Evolutionary conservation across 2,113 vertebrate species (phyloP).

Genomic region (Myiozetetes cayanensis): DNA sequence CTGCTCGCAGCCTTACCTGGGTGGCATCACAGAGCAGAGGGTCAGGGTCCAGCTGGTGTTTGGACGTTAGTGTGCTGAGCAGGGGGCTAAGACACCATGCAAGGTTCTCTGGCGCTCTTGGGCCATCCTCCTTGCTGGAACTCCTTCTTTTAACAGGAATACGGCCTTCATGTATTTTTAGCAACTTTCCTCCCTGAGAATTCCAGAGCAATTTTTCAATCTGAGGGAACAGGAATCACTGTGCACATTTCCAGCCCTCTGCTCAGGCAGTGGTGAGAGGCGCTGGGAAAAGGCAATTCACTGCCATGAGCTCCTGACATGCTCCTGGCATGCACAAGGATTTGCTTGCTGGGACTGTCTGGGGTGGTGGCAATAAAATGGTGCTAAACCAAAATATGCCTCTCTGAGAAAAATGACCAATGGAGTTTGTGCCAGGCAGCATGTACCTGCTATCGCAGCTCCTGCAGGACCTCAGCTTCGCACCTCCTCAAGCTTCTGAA

Average conservation of each 20-base stretch:
- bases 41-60: not conserved
- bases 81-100: not conserved
- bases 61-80: not conserved
- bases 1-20: fast-evolving
- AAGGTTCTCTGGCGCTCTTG: not conserved
- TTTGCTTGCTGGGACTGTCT: not conserved
- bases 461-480: not conserved
- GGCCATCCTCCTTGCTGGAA: not conserved
- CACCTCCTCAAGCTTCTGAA: not conserved
- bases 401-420: not conserved
- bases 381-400: not conserved
- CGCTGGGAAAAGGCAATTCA: not conserved
- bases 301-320: not conserved
- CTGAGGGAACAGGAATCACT: not conserved
- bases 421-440: not conserved
- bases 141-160: not conserved
- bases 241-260: not conserved
- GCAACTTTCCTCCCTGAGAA: conserved; percentile 42
- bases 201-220: conserved; percentile 44
- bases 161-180: conserved; percentile 44
- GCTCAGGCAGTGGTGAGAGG: not conserved
- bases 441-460: fast-evolving
- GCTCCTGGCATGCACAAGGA: not conserved
- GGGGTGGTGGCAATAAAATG: not conserved
- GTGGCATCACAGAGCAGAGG: not conserved